These are phyloP conservation scores for Chrysoperla carnea DNA, from an alignment of 1,140 invertebrate species.

Conservation along the genomic window DNA sequence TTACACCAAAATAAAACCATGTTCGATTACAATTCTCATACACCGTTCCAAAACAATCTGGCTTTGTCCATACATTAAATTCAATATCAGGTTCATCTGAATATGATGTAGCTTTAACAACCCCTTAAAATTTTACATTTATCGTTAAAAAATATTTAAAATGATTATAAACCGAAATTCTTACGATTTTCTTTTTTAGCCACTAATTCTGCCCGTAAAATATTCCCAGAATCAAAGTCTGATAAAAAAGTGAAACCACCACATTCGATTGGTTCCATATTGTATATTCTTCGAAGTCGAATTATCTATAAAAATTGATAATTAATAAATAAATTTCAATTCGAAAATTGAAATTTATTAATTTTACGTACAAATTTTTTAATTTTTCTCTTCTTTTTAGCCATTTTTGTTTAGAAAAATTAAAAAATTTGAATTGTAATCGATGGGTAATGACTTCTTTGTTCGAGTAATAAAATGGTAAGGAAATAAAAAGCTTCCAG, in stretches of 20 bases:
- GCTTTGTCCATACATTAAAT: conserved; percentile 81
- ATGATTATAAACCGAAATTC: conserved; percentile 1
- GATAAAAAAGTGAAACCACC: conserved; percentile 53
- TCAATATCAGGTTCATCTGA: conserved; percentile 46
- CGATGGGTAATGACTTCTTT: too few relatives aligned
- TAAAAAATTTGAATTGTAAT: too few relatives aligned
- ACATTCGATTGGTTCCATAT: conserved; percentile 29
- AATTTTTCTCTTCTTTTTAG: too few relatives aligned
- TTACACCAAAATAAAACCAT: conserved; percentile 88
- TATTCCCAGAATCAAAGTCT: conserved; percentile 78
- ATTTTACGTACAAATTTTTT: too few relatives aligned
- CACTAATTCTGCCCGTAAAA: conserved; percentile 55
- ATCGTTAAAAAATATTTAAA: not conserved
- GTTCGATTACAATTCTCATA: conserved; percentile 83
- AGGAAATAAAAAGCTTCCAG: too few relatives aligned
- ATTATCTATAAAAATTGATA: too few relatives aligned
- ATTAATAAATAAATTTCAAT: too few relatives aligned
- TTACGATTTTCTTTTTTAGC: conserved; percentile 21
- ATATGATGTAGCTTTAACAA: not conserved
- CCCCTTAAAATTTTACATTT: not conserved
- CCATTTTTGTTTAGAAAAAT: too few relatives aligned
- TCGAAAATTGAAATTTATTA: too few relatives aligned
- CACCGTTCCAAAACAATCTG: conserved; percentile 73
- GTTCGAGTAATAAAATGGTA: too few relatives aligned
- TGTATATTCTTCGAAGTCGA: too few relatives aligned